Evolutionary conservation across 1,140 invertebrate genomes (phyloP), one percentile per base, ranked within the genome.

Genomic region (Drosophila tropicalis): DNA sequence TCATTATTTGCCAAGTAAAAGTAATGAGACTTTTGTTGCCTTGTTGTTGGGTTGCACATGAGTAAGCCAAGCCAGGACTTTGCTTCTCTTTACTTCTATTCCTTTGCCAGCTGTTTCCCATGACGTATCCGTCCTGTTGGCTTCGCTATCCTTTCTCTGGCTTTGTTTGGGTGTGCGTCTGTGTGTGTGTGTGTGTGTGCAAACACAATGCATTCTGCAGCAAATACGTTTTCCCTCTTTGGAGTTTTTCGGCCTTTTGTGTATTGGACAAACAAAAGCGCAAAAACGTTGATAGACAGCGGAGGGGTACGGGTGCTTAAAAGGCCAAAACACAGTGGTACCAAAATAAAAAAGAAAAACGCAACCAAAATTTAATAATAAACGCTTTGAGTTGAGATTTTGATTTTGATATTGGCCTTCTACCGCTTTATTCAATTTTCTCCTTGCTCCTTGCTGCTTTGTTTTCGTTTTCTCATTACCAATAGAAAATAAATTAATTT

Each of bases 1-100:
- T 86, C 79, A 86, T 86, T 86, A 86, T 86, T 86, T 86, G 83
- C 83, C 83, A 89, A 87, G 84, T 87, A 87, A 87, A 87, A 87
- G 83, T 87, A 87, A 87, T 87, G 83, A 87, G 83, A 87, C 83
- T 87, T 87, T 87, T 87, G 83, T 86, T 86, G 83, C 79, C 79
- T 87, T 87, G 83, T 87, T 87, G 83, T 87, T 87, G 84, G 75
- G 83, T 87, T 83, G 79, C 83, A 87, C 83, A 87, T 87, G 83
- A 89, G 76, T 87, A 84, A 83, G 76, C 79, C 22, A 56, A 6
- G 19, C 44, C 29, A 29, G 29, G 29, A 29, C 29, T 29, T 29
- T 29, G 10, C 44, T 51, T 51, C 44, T 39, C 83, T 86, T 76
- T 72, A 74, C 78, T 78, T 83, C 75, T 56, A 29, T 29, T 75